phyloP scores from a whole-genome alignment of 2,888 invertebrate species.

The Cosmopolites sordidus region DNA sequence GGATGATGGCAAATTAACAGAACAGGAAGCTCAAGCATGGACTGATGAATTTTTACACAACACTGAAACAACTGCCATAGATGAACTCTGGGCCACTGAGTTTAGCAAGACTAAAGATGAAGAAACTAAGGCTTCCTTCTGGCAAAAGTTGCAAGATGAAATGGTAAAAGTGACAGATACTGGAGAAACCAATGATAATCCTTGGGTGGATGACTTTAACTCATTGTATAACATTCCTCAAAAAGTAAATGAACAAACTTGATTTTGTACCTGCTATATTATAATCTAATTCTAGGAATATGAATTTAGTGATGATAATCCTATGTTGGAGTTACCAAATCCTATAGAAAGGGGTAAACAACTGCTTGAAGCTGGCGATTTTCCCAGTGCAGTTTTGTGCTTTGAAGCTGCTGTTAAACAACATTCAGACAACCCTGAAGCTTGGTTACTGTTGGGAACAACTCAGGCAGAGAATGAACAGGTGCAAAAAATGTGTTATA shows the following conservation, averaged over 20 bases:
- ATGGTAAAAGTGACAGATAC: conserved; percentile 73
- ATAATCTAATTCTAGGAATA: conserved; percentile 64
- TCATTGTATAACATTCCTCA: conserved; percentile 58
- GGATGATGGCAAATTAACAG: conserved; percentile 49
- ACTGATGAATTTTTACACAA: conserved; percentile 47
- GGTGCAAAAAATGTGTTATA: conserved; percentile 40
- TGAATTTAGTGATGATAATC: conserved; percentile 78
- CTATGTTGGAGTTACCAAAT: conserved; percentile 70
- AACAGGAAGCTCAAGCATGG: conserved; percentile 49
- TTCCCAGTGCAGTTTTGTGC: conserved; percentile 91
- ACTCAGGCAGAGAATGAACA: conserved; percentile 98
- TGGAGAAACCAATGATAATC: conserved; percentile 47
- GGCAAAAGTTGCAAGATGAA: conserved; percentile 67
- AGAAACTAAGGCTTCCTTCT: conserved; percentile 59
- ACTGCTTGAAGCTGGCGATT: conserved; percentile 78
- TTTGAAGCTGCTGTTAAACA: conserved; percentile 94
- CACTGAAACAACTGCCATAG: conserved; percentile 29
- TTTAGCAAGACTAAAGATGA: conserved; percentile 33
- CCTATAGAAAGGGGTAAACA: conserved; percentile 83
- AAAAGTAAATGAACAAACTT: too few species aligned
- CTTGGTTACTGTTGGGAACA: conserved; percentile 79
- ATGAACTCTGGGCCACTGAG: conserved; percentile 45
- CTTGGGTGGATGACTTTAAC: conserved; percentile 68
- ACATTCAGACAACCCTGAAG: conserved; percentile 70
- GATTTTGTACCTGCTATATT: too few species aligned